Evolutionary conservation across 2,888 invertebrate species (phyloP).

Genomic region (Drosophila testacea): DNA sequence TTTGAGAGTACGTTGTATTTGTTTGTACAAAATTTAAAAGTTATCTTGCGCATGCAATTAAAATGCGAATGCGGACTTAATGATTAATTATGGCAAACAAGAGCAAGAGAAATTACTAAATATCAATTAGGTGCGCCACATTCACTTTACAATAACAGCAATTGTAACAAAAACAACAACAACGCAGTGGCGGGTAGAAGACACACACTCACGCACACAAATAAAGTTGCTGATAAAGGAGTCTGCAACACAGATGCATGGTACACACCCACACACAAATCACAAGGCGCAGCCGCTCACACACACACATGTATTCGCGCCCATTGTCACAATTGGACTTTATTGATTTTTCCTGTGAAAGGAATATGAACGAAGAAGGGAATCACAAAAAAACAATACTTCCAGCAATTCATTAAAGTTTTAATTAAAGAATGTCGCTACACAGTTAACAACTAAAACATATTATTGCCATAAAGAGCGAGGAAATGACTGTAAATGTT

Average conservation of each 20-base stretch:
- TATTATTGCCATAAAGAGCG: constrained; percentile 15
- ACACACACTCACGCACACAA: constrained; percentile 13
- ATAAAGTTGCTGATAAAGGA: constrained; percentile 63
- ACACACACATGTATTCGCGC: constrained; percentile 41
- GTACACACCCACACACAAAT: constrained; percentile 36
- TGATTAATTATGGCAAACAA: constrained; percentile 68
- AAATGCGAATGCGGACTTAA: constrained; percentile 39
- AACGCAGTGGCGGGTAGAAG: constrained; percentile 3
- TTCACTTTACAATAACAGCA: constrained; percentile 43
- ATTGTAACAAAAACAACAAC: constrained; percentile 20
- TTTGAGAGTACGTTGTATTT: constrained; percentile 3
- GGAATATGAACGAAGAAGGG: constrained; percentile 53
- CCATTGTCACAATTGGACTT: constrained; percentile 68
- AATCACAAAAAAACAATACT: constrained; percentile 24
- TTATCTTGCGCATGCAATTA: constrained; percentile 51
- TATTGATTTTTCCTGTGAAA: constrained; percentile 79
- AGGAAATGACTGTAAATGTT: constrained; percentile 38
- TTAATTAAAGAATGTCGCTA: constrained; percentile 31
- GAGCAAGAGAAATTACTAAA: constrained; percentile 50
- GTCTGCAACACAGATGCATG: constrained; percentile 46
- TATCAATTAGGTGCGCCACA: constrained; percentile 50
- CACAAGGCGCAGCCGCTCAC: constrained; percentile 52
- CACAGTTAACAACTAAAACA: constrained; percentile 14
- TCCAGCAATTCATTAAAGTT: constrained; percentile 24
- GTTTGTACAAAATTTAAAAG: constrained; percentile 18